Conservation (phyloP, 37 sponge, comb jelly and placozoan species). For the Petrosia ficiformis region DNA sequence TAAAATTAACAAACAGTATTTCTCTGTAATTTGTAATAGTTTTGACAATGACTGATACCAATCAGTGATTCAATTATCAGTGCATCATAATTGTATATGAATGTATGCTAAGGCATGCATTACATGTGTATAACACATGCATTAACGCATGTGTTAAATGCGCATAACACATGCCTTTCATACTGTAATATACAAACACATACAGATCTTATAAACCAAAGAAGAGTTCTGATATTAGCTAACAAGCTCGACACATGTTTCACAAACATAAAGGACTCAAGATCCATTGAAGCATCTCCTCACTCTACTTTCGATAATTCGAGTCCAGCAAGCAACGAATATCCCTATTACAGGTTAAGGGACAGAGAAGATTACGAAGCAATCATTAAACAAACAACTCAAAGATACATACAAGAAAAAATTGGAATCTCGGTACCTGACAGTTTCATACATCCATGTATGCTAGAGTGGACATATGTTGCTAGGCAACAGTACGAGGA, state of each 20-base stretch:
- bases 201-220: neutral
- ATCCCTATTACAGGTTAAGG: neutral
- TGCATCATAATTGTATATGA: too few relatives aligned
- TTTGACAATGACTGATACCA: too few relatives aligned
- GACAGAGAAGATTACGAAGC: neutral
- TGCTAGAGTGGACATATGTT: neutral
- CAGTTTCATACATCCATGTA: neutral
- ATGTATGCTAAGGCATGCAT: too few relatives aligned
- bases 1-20: too few relatives aligned
- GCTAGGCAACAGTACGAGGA: neutral
- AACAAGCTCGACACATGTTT: neutral
- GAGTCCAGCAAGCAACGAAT: neutral
- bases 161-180: too few relatives aligned
- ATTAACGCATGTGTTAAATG: too few relatives aligned
- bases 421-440: neutral
- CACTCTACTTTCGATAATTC: neutral
- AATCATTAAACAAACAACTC: neutral
- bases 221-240: neutral
- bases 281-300: neutral
- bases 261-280: neutral
- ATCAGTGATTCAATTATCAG: too few relatives aligned
- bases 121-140: too few relatives aligned
- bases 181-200: too few relatives aligned
- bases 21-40: too few relatives aligned
- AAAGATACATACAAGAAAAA: neutral